Base-by-base conservation (phyloP, 2,797 vertebrate genomes). In the Poecile montanus region DNA sequence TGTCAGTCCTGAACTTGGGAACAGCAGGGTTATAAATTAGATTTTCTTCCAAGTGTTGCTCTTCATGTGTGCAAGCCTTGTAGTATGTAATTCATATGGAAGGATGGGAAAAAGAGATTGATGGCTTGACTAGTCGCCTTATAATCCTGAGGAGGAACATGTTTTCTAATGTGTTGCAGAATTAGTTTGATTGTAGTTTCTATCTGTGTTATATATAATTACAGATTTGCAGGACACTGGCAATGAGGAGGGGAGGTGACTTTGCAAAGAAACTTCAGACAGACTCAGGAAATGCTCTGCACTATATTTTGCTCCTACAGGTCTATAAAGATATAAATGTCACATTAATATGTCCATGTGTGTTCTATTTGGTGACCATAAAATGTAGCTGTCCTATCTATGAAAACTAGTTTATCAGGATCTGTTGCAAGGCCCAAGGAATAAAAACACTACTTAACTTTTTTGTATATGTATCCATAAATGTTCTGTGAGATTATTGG, bases 1-100 rank as follows among this genome's bases (percentile, higher is more conserved):
- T 81, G 78, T 87, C 85, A 87, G 80, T 83, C 82, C 85, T 74
- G 45, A 77, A 85, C 75, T 84, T 85, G 86, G 85, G 70, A 95
- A 89, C 84, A 79, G 87, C 51, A 58, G 65, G 63, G 60, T 88
- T 84, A 21, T 71, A 93, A 91, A 93, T 91, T 34, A 92, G 56
- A 56, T 80, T 72, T 82, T 71, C 40, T 87, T 82, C 56, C 15
- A 68, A 73, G 48, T 66, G 9, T 82, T 85, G 17, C 34, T 89
- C 36, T 70, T 85, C 10, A 6, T 67, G 29, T 91, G 36, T 88
- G 71, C 36, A 45, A 75, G 57, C 57, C 25, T 81, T 68, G 25
- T 48, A 36, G 5, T 58, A 60, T 65, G 16, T 54, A 74, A 34
- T 61, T 91, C 17, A 25, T 72, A 34, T 0, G 2, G n/a, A 77